phyloP scores from a whole-genome alignment of 2,888 invertebrate species.

The Coremacera marginata region DNA sequence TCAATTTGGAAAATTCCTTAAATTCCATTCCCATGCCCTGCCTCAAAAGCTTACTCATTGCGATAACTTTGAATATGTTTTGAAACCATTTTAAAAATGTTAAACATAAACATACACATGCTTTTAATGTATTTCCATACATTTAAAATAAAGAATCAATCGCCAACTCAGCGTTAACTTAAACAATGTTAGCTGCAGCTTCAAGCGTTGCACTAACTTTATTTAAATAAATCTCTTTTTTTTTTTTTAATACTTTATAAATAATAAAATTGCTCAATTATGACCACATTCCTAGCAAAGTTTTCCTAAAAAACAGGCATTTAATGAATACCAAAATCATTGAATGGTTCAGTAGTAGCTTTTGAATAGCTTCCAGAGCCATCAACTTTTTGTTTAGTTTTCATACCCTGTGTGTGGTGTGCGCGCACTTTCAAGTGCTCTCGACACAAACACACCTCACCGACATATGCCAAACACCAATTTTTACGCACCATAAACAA shows the following conservation, averaged over 20 bases:
- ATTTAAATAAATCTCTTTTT: no score
- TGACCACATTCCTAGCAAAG: no score
- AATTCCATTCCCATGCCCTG: conserved; percentile 16
- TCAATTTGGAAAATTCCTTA: neutral
- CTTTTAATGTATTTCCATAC: neutral
- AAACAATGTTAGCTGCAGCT: no score
- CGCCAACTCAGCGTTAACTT: no score
- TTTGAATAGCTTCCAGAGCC: neutral
- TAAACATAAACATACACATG: neutral
- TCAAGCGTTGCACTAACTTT: no score
- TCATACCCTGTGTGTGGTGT: neutral
- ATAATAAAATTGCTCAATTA: no score
- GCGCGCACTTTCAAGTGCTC: neutral
- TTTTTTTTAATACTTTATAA: no score
- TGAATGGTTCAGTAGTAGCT: neutral
- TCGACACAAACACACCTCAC: neutral
- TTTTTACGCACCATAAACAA: neutral
- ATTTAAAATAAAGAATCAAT: neutral
- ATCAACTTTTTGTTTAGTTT: neutral
- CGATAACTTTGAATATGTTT: neutral
- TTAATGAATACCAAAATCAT: no score
- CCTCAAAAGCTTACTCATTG: neutral
- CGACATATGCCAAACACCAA: neutral
- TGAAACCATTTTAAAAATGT: neutral
- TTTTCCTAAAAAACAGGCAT: no score